Evolutionary conservation across 2,888 invertebrate genomes (phyloP).

Genomic region (Drosophila subquinaria): DNA sequence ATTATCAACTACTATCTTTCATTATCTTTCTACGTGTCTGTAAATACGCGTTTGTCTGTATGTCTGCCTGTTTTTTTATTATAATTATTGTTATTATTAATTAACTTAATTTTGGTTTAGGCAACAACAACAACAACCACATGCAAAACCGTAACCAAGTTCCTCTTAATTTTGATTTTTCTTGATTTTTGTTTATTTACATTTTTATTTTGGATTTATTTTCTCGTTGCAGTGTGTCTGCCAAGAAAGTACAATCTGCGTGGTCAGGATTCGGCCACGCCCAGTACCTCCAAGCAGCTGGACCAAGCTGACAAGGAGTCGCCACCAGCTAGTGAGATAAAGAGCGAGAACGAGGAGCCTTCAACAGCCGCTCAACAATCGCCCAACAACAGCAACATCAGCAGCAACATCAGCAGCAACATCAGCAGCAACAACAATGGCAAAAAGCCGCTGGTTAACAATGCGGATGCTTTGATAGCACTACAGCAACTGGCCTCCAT

Average conservation of each 20-base stretch:
- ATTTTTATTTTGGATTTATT: conserved; percentile 69
- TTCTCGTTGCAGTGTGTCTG: conserved; percentile 62
- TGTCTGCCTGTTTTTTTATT: conserved; percentile 22
- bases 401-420: conserved; percentile 12
- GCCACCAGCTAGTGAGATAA: neutral
- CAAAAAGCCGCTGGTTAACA: conserved; percentile 53
- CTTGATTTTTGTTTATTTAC: conserved; percentile 46
- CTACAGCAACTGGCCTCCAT: conserved; percentile 84
- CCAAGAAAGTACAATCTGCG: conserved; percentile 61
- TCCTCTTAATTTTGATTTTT: conserved; percentile 1
- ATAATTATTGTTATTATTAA: conserved; percentile 7
- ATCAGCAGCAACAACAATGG: conserved; percentile 20
- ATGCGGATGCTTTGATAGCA: conserved; percentile 81
- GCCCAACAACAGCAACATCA: conserved; percentile 8
- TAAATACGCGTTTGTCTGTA: conserved; percentile 10
- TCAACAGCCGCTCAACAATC: conserved; percentile 11
- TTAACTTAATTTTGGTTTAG: conserved; percentile 32
- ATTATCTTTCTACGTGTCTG: too few relatives aligned
- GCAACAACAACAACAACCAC: neutral
- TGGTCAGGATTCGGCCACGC: conserved; percentile 35
- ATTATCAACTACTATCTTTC: conserved; percentile 1
- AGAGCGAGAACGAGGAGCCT: conserved; percentile 69
- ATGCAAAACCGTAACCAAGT: conserved; percentile 18
- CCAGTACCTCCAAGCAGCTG: conserved; percentile 50
- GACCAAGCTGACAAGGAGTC: conserved; percentile 24